phyloP scores from a whole-genome alignment of 1,140 invertebrate genomes.

The Lucilia cuprina region DNA sequence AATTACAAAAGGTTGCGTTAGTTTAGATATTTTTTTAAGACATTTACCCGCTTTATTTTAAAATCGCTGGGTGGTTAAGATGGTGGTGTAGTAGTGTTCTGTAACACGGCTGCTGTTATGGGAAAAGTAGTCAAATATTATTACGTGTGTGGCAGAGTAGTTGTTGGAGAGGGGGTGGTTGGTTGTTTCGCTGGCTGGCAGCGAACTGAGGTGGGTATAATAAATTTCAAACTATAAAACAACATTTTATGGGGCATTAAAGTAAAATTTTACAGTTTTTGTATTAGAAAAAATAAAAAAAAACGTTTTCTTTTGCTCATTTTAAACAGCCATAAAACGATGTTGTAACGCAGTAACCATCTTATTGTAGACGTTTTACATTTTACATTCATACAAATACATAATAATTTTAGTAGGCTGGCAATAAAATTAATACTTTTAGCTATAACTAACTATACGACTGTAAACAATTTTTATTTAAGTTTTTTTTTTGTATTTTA shows the following conservation, averaged over 20 bases:
- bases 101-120: too few species aligned
- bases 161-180: background rate
- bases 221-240: conserved; percentile 35
- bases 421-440: conserved; percentile 33
- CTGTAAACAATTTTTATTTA: background rate
- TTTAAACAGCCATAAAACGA: conserved; percentile 33
- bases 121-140: background rate
- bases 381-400: background rate
- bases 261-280: conserved; percentile 34
- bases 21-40: conserved; percentile 33
- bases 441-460: conserved; percentile 6
- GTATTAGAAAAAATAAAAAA: conserved; percentile 21
- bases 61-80: background rate
- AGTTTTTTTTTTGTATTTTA: background rate
- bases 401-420: conserved; percentile 14
- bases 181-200: background rate
- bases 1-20: conserved; percentile 34
- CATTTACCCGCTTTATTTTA: conserved; percentile 29
- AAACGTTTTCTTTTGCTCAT: background rate
- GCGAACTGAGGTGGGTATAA: conserved; percentile 22
- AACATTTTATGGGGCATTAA: conserved; percentile 35
- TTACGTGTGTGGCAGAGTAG: background rate
- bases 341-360: background rate
- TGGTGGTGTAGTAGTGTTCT: conserved; percentile 1
- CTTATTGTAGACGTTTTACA: background rate